Evolutionary conservation across 1,140 invertebrate genomes (phyloP), one percentile per base, ranked within the genome.

Genomic region (Cherax destructor): DNA sequence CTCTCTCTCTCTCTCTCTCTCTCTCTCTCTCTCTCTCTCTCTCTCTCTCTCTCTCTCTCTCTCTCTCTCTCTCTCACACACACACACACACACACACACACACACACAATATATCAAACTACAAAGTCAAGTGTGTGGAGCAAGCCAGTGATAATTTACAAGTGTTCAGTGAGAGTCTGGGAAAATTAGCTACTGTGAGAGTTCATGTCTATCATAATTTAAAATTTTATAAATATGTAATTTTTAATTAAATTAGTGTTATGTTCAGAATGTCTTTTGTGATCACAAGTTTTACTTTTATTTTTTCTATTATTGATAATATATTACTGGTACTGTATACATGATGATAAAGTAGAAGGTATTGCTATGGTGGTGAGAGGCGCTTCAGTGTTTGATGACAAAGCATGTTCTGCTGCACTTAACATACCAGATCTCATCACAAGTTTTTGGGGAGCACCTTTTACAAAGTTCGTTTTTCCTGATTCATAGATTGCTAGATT

Each of bases 401-500:
- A 5, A 13, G 69, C 69, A 74, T 74, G 69, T 74, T 74, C 69
- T 74, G 69, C 69, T 74, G 69, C 69, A 74, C 69, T 74, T 74
- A 13, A 74, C 69, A 24, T 11, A 74, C 21, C 69, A 74, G n/a
- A 74, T 74, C 7, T 74, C 13, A 74, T 74, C 69, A 74, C 69
- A 21, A 41, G 30, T 41, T 74, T 74, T 56, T 30, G 24, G 69
- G 69, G n/a, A 74, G 69, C 69, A 74, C 69, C 69, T 24, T 74
- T 21, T 16, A 30, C 6, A 74, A 74, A 24, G 11, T 69, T 74
- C 18, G n/a, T 74, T 74, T 74, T 24, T 30, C 11, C 69, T 9
- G 24, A 24, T 24, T 74, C 69, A 74, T 30, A 11, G 13, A 1
- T 65, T 65, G 18, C 3, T 65, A 65, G 18, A 16, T 65, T 65